A percentile compares a stretch with the other conserved stretches of the same genome.
phyloP scores from a whole-genome alignment of 1,140 invertebrate genomes.

The Sitobion miscanthi region DNA sequence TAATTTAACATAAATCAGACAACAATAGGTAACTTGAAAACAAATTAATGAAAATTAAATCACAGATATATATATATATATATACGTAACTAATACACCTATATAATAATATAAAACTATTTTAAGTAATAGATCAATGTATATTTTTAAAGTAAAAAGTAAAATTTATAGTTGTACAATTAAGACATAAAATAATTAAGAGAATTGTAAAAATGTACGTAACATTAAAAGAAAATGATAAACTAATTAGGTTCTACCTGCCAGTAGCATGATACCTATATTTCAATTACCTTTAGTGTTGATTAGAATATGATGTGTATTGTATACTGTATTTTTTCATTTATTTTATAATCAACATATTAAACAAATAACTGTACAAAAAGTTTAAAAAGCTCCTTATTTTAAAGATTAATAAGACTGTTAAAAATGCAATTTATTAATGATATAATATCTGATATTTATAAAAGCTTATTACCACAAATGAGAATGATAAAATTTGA shows the following conservation, averaged over 20 bases:
- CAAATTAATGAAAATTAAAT: slow-evolving; percentile 31
- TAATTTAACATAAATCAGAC: slow-evolving; percentile 3
- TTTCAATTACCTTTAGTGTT: not conserved
- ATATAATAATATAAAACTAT: not conserved
- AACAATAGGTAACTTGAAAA: slow-evolving; percentile 17
- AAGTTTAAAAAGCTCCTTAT: slow-evolving; percentile 33
- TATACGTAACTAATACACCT: not conserved
- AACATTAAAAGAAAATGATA: not conserved
- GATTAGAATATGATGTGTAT: not conserved
- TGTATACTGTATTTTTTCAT: not conserved
- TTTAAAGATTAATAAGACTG: not conserved
- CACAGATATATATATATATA: slow-evolving; percentile 17
- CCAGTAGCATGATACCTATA: not conserved
- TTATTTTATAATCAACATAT: not conserved
- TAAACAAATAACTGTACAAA: slow-evolving; percentile 5
- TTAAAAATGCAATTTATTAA: slow-evolving; percentile 28
- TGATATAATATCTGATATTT: slow-evolving; percentile 34
- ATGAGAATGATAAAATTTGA: slow-evolving; percentile 54
- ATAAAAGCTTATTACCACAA: slow-evolving; percentile 50
- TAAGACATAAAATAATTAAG: not conserved
- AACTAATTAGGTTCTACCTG: not conserved
- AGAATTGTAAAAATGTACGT: not conserved
- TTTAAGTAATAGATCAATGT: not conserved
- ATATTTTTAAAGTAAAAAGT: not conserved
- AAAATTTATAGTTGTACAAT: not conserved